These are phyloP conservation scores for Stichopus chloronotus DNA, from an alignment of 35 echinoderm and acorn worm genomes.

Conservation along the genomic window DNA sequence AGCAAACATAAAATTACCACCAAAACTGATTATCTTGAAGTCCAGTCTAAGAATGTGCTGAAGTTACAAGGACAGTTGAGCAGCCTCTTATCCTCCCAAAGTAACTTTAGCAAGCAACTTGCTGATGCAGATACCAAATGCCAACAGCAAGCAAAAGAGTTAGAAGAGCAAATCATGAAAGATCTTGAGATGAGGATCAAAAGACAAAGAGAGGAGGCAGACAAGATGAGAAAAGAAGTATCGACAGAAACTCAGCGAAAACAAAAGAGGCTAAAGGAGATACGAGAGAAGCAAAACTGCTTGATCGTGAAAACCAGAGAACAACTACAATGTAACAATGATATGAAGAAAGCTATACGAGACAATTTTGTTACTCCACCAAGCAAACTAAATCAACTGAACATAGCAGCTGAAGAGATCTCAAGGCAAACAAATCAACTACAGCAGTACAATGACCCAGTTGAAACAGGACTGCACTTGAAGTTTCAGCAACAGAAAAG, in stretches of 20 bases:
- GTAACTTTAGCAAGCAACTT: neutral
- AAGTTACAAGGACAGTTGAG: neutral
- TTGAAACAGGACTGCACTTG: neutral
- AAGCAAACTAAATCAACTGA: neutral
- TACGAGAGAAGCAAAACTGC: neutral
- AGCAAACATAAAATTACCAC: no score
- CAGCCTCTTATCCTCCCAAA: no score
- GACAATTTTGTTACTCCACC: neutral
- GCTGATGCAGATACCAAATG: neutral
- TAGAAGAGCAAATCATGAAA: neutral
- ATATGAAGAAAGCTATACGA: neutral
- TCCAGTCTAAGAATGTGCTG: neutral
- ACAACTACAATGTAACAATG: no score
- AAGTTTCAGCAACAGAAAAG: neutral
- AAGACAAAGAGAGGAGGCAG: neutral
- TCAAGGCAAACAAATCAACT: neutral
- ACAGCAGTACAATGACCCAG: neutral
- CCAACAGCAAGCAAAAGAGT: neutral
- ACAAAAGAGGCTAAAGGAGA: neutral
- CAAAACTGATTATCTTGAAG: no score
- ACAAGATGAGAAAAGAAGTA: neutral
- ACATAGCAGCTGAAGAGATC: neutral
- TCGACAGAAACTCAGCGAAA: neutral
- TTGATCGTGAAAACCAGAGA: neutral
- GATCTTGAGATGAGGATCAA: neutral